Conservation (phyloP, 2,113 vertebrate species). For the Chrysochloris asiatica region DNA sequence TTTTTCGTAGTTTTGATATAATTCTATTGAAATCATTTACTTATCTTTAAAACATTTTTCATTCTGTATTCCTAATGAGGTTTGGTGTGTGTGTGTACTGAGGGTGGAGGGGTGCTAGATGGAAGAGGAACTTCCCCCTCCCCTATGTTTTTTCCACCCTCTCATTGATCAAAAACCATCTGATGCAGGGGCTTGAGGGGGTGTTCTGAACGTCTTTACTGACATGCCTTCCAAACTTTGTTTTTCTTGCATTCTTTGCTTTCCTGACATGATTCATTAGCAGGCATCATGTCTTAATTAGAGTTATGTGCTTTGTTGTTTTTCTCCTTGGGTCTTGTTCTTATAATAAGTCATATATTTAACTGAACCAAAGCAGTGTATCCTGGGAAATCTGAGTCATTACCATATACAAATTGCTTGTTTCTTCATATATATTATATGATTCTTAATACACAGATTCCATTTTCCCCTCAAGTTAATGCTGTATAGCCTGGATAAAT, state of each 20-base stretch:
- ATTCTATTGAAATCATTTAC: background rate
- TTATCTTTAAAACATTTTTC: constrained; percentile 3
- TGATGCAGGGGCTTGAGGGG: constrained; percentile 60
- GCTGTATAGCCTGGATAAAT: constrained; percentile 18
- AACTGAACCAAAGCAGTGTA: background rate
- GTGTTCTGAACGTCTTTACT: constrained; percentile 67
- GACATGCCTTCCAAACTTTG: constrained; percentile 67
- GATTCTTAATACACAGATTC: background rate
- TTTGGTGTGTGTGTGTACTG: background rate
- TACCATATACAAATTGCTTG: constrained; percentile 21
- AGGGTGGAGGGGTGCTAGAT: background rate
- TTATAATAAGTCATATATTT: constrained; percentile 28
- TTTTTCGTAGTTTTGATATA: constrained; percentile 32
- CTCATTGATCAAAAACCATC: constrained; percentile 45
- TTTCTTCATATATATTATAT: constrained; percentile 21
- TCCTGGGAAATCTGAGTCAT: constrained; percentile 2
- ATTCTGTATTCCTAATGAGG: background rate
- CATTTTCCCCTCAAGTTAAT: constrained; percentile 43
- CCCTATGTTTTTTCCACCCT: background rate
- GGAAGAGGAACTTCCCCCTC: background rate
- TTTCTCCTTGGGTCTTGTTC: background rate
- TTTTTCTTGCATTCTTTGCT: constrained; percentile 59
- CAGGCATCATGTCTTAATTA: constrained; percentile 63
- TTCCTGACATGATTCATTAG: constrained; percentile 71
- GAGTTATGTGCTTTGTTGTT: constrained; percentile 4